Evolutionary conservation across 2,113 vertebrate species (phyloP).

Genomic region (Alectura lathami): DNA sequence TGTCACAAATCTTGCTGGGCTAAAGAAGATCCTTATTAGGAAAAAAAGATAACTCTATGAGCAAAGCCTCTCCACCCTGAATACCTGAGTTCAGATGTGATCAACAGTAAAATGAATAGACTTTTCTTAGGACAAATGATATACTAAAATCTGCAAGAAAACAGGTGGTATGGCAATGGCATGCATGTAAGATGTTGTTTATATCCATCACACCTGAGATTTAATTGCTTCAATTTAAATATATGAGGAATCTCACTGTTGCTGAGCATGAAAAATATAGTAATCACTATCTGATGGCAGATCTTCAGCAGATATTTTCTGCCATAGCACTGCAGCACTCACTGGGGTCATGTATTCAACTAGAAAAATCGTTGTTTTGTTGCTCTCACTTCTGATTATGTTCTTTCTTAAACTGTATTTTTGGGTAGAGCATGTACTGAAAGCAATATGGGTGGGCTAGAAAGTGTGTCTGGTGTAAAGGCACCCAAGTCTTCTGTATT

Average conservation of each 20-base stretch:
- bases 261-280: neutral
- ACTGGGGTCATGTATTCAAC: neutral
- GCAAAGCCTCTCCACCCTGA: neutral
- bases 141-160: neutral
- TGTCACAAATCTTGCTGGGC: neutral
- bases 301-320: neutral
- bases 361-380: neutral
- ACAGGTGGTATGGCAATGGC: neutral
- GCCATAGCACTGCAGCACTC: neutral
- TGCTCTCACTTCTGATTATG: neutral
- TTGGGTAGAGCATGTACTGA: neutral
- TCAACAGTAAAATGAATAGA: neutral
- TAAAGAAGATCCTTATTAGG: neutral
- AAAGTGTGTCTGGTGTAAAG: neutral
- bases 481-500: neutral
- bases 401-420: neutral
- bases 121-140: neutral
- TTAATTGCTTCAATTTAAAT: slow-evolving; percentile 32
- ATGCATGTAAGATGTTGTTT: neutral
- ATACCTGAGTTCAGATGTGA: neutral
- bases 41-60: neutral
- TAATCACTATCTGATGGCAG: neutral
- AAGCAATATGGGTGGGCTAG: neutral
- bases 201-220: neutral
- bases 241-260: neutral